A percentile compares a stretch with the other conserved stretches of the same genome.
phyloP scores from a whole-genome alignment of 2,797 vertebrate species.

The Threskiornis aethiopicus region DNA sequence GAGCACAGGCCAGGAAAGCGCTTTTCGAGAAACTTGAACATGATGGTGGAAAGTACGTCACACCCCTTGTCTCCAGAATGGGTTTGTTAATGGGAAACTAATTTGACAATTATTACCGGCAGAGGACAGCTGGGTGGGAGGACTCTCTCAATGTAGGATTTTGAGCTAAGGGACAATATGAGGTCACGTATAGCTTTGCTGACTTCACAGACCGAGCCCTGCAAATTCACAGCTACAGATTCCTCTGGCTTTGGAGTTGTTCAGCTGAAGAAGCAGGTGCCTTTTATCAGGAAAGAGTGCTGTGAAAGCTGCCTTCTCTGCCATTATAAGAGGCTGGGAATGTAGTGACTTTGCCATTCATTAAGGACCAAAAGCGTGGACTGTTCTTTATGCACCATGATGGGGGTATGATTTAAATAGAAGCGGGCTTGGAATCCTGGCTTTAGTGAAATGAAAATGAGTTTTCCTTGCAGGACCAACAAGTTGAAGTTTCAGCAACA shows the following conservation, averaged over 20 bases:
- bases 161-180: neutral
- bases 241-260: neutral
- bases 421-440: neutral
- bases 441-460: neutral
- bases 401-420: neutral
- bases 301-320: neutral
- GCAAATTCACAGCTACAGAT: neutral
- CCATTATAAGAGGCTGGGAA: neutral
- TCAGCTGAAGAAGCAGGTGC: neutral
- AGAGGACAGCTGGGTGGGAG: neutral
- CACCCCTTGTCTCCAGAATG: neutral
- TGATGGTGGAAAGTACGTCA: conserved; percentile 78
- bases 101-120: neutral
- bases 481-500: neutral
- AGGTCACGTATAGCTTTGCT: neutral
- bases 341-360: neutral
- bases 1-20: conserved; percentile 84
- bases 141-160: neutral
- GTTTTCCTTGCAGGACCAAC: neutral
- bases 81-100: neutral
- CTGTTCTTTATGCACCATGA: neutral
- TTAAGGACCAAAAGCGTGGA: neutral
- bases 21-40: conserved; percentile 88
- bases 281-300: neutral
- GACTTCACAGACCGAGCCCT: neutral